These are phyloP conservation scores for Myxocyprinus asiaticus DNA, from an alignment of 2,113 vertebrate species.

Conservation along the genomic window DNA sequence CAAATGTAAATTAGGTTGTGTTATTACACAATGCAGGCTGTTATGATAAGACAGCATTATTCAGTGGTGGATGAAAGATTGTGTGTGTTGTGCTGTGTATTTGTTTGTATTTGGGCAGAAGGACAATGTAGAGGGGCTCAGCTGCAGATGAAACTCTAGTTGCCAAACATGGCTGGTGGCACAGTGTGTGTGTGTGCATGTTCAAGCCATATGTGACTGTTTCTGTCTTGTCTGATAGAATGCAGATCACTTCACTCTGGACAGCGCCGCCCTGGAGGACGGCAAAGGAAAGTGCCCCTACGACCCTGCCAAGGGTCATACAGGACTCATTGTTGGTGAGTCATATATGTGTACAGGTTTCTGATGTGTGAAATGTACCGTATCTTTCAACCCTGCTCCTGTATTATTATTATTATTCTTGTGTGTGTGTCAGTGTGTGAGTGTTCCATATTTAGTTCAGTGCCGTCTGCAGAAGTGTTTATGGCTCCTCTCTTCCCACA, in stretches of 20 bases:
- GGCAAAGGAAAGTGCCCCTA: slow-evolving; percentile 96
- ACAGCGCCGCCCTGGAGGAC: slow-evolving; percentile 77
- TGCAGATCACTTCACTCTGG: slow-evolving; percentile 69
- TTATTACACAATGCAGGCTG: slow-evolving; percentile 25
- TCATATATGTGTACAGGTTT: slow-evolving; percentile 36
- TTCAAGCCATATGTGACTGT: not conserved
- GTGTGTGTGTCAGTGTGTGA: slow-evolving; percentile 6
- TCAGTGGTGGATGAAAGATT: too few species aligned
- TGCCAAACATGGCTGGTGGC: too few species aligned
- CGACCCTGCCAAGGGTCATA: slow-evolving; percentile 92
- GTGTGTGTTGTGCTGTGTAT: too few species aligned
- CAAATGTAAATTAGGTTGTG: slow-evolving; percentile 46
- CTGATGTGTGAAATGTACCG: not conserved
- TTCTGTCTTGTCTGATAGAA: slow-evolving; percentile 58
- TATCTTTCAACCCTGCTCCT: not conserved
- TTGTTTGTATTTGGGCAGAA: too few species aligned
- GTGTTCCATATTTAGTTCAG: not conserved
- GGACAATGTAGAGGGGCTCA: too few species aligned
- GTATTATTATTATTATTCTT: not conserved
- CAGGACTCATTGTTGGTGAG: slow-evolving; percentile 93
- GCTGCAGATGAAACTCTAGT: too few species aligned
- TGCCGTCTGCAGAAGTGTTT: not conserved
- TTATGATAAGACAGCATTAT: too few species aligned
- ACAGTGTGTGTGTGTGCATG: not conserved
- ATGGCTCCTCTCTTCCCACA: not conserved